phyloP scores from a whole-genome alignment of 2,113 vertebrate genomes.

The Corvus hawaiiensis region DNA sequence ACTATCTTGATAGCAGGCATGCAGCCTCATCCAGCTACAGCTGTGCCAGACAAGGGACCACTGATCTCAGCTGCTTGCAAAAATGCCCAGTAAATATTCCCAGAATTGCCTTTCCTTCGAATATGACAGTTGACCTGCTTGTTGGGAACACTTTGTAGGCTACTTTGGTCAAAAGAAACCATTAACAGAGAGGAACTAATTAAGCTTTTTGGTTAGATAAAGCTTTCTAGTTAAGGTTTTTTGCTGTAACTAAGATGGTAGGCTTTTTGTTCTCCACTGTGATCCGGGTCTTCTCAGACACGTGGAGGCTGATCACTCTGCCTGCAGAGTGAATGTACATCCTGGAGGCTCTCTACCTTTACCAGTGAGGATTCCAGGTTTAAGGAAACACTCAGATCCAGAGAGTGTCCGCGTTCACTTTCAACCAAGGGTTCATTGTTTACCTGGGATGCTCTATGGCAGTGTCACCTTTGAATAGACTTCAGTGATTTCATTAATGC shows the following conservation, averaged over 20 bases:
- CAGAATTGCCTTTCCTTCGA: neutral
- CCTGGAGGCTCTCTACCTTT: neutral
- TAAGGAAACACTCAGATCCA: neutral
- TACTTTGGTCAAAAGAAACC: neutral
- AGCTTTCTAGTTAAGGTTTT: neutral
- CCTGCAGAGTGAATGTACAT: neutral
- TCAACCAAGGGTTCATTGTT: neutral
- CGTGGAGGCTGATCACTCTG: fast-evolving
- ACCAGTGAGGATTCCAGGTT: neutral
- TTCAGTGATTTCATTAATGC: neutral
- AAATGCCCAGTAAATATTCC: neutral
- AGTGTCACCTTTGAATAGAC: neutral
- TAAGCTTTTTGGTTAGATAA: neutral
- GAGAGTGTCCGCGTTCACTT: neutral
- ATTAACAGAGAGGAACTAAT: neutral
- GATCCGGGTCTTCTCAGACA: fast-evolving
- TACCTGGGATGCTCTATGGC: neutral
- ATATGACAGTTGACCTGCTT: neutral
- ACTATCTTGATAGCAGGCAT: neutral
- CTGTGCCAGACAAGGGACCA: neutral
- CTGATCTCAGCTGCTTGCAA: neutral
- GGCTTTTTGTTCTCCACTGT: neutral
- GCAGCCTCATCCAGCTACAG: neutral
- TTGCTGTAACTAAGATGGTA: neutral
- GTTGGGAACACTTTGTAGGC: neutral